Evolutionary conservation across 2,113 vertebrate genomes (phyloP).

Genomic region (mouse (Mus musculus)): DNA sequence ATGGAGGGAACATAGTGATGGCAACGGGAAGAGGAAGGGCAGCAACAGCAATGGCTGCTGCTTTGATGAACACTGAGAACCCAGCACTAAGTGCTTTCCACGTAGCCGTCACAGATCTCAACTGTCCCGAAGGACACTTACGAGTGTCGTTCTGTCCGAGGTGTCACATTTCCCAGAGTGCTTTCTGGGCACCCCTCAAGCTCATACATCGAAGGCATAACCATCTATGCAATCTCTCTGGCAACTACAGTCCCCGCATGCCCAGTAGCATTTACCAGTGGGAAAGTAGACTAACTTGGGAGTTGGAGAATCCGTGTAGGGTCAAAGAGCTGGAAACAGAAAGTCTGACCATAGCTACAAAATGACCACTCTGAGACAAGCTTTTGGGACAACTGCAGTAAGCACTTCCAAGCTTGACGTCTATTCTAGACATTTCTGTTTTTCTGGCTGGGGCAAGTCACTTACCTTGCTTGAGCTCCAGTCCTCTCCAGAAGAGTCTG

Average conservation of each 20-base stretch:
- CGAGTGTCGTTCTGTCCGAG: neutral
- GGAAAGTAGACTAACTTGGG: neutral
- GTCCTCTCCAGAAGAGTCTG: neutral
- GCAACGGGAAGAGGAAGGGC: neutral
- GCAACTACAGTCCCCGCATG: neutral
- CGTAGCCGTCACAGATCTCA: neutral
- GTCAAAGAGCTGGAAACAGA: neutral
- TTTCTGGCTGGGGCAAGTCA: neutral
- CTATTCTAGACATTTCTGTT: slow-evolving; percentile 23
- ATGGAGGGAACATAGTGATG: neutral
- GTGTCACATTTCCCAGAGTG: neutral
- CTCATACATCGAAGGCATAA: neutral
- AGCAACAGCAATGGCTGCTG: neutral
- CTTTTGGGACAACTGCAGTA: neutral
- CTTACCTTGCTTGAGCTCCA: neutral
- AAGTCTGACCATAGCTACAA: neutral
- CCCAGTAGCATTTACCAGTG: neutral
- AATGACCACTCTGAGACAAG: neutral
- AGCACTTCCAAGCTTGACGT: neutral
- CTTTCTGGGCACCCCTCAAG: neutral
- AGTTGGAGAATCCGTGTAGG: neutral
- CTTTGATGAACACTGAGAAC: too few species aligned
- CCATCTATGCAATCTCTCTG: neutral
- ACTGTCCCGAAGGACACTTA: neutral
- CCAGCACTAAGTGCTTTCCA: neutral